These are phyloP conservation scores for Ianthella basta DNA, from an alignment of 37 sponge, comb jelly and placozoan species.

Conservation along the genomic window DNA sequence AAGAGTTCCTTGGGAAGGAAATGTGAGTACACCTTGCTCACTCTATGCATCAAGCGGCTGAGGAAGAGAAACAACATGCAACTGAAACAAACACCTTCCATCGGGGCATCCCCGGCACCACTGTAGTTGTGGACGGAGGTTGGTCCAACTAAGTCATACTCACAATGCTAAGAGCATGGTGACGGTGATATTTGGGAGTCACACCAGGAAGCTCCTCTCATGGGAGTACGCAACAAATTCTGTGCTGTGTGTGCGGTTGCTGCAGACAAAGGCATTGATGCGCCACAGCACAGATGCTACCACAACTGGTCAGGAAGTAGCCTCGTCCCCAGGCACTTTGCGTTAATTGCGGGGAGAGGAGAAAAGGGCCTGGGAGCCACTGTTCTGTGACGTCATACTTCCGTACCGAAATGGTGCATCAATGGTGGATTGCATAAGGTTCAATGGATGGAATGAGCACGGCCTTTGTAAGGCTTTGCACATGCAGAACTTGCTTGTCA, in stretches of 20 bases:
- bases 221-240: conserved; percentile 62
- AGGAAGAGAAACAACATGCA: conserved; percentile 10
- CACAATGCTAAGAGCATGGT: conserved; percentile 65
- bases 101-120: conserved; percentile 35
- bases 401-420: too few relatives aligned
- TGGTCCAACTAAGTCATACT: conserved; percentile 60
- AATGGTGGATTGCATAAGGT: too few relatives aligned
- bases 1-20: conserved; percentile 11
- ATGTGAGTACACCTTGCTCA: neutral
- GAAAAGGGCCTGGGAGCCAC: too few relatives aligned
- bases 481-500: conserved; percentile 51
- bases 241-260: conserved; percentile 42
- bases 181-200: conserved; percentile 45
- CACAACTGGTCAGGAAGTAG: neutral
- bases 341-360: too few relatives aligned
- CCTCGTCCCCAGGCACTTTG: too few relatives aligned
- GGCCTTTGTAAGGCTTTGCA: too few relatives aligned
- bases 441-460: too few relatives aligned
- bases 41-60: neutral
- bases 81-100: conserved; percentile 10
- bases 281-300: conserved; percentile 14
- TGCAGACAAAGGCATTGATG: neutral
- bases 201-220: conserved; percentile 42
- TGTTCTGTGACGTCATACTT: too few relatives aligned
- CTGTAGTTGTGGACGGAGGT: conserved; percentile 51